phyloP scores from a whole-genome alignment of 2,113 vertebrate species.

The Pimephales promelas region DNA sequence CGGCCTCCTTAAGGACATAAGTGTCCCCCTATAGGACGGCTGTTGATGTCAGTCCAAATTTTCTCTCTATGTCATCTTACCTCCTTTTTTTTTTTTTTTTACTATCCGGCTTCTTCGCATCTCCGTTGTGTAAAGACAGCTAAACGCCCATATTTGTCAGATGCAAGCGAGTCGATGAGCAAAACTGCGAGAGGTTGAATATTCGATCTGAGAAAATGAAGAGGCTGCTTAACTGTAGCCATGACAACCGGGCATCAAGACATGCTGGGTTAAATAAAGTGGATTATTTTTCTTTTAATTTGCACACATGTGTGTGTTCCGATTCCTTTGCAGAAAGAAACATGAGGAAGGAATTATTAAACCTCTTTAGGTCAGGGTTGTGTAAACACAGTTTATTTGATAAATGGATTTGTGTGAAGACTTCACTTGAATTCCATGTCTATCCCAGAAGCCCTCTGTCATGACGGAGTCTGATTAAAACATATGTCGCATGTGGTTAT shows the following conservation, averaged over 20 bases:
- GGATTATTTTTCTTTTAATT: constrained; percentile 73
- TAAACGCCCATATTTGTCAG: constrained; percentile 29
- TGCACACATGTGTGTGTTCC: constrained; percentile 52
- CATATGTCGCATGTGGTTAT: constrained; percentile 34
- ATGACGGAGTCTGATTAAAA: constrained; percentile 21
- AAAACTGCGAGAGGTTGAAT: constrained; percentile 14
- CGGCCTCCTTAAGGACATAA: constrained; percentile 27
- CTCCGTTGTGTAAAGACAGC: constrained; percentile 18
- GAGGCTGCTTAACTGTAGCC: constrained; percentile 53
- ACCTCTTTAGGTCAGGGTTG: constrained; percentile 5
- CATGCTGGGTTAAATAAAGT: constrained; percentile 66
- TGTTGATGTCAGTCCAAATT: constrained; percentile 10
- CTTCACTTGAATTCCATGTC: not conserved
- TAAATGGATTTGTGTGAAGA: constrained; percentile 41
- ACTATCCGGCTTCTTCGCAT: not conserved
- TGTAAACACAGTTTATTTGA: constrained; percentile 27
- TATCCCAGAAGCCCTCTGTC: constrained; percentile 20
- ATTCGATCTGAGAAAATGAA: constrained; percentile 51
- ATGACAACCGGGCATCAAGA: constrained; percentile 59
- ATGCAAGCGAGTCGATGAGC: constrained; percentile 38
- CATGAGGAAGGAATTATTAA: not conserved
- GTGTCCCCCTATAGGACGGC: not conserved
- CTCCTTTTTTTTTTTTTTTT: constrained; percentile 1
- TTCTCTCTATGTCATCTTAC: not conserved
- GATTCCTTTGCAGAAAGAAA: not conserved